Percentiles rank a stretch among this genome's conserved stretches.
Evolutionary conservation across 1,140 invertebrate genomes (phyloP).

Genomic region (Carcinoscorpius rotundicauda): DNA sequence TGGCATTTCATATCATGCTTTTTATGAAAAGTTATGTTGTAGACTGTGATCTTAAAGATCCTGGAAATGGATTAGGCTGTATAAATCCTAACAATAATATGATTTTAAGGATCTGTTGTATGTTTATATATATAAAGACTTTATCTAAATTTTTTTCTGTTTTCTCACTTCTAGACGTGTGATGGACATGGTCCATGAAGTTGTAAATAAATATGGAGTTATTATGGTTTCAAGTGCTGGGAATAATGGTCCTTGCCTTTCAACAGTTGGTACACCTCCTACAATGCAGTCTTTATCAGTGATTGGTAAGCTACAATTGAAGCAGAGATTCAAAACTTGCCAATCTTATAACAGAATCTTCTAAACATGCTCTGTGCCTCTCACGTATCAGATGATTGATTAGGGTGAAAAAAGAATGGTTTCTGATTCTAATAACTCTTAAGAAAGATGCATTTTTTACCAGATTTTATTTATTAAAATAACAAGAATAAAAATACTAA

Average conservation of each 20-base stretch:
- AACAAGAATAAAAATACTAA: too few relatives aligned
- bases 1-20: slow-evolving; percentile 1
- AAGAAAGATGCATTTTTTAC: too few relatives aligned
- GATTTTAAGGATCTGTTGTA: slow-evolving; percentile 14
- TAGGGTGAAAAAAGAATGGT: too few relatives aligned
- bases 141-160: slow-evolving; percentile 2
- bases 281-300: slow-evolving; percentile 58
- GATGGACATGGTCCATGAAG: slow-evolving; percentile 71
- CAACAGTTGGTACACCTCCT: slow-evolving; percentile 85
- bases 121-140: slow-evolving; percentile 8
- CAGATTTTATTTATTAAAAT: too few relatives aligned
- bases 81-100: neutral
- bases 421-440: too few relatives aligned
- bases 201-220: slow-evolving; percentile 84
- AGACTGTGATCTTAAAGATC: too few relatives aligned
- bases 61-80: too few relatives aligned
- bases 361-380: too few relatives aligned
- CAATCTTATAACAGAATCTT: too few relatives aligned
- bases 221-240: slow-evolving; percentile 85
- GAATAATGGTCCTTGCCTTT: slow-evolving; percentile 86
- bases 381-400: too few relatives aligned
- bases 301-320: slow-evolving; percentile 46
- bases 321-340: too few relatives aligned
- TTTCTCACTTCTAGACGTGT: slow-evolving; percentile 48
- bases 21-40: too few relatives aligned